Conservation (phyloP, 2,797 vertebrate species). For the Pipistrellus pygmaeus region DNA sequence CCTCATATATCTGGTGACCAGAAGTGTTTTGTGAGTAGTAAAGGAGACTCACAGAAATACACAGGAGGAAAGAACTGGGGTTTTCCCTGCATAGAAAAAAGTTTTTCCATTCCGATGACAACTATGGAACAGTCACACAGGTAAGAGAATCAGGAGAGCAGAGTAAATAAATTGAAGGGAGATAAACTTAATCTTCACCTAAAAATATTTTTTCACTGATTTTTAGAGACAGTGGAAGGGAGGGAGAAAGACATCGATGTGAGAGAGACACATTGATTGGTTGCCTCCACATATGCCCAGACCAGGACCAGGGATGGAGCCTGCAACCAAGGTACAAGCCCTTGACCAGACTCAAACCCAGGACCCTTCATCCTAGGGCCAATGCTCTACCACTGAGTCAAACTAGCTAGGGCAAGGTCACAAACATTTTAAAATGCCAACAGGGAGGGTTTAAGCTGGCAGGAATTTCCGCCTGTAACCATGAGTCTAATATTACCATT, state of each 20-base stretch:
- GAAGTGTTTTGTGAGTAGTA: not conserved
- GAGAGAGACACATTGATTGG: no score
- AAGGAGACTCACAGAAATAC: not conserved
- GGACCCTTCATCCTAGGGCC: no score
- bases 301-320: no score
- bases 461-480: not conserved
- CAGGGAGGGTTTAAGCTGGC: not conserved
- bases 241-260: no score
- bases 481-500: not conserved
- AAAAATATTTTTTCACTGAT: no score
- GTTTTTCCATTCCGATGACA: not conserved
- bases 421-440: slow-evolving; percentile 11
- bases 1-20: not conserved
- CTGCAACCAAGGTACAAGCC: no score
- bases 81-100: not conserved
- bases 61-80: not conserved
- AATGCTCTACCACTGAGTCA: no score
- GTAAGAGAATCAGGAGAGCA: not conserved
- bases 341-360: no score
- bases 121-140: not conserved
- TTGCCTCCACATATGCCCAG: no score
- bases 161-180: not conserved
- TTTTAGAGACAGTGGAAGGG: no score
- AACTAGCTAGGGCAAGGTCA: not conserved
- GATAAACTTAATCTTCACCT: not conserved